Conservation (phyloP, 2,113 vertebrate species). For the Mus musculus region DNA sequence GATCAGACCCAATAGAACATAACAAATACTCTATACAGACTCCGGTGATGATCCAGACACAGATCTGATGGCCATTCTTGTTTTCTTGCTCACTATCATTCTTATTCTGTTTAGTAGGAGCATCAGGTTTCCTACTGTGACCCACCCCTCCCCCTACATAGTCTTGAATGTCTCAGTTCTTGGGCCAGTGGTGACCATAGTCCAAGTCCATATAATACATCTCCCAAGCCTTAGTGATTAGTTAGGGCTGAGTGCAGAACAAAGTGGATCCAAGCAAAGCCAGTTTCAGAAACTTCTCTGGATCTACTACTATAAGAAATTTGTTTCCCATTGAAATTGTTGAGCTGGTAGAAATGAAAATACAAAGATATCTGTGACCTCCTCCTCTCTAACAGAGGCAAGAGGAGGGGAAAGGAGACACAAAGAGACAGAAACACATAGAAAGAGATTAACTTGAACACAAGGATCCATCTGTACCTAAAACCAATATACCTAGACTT, state of each 20-base stretch:
- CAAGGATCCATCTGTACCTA: neutral
- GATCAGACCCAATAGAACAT: neutral
- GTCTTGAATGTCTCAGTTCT: neutral
- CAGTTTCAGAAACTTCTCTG: slow-evolving; percentile 21
- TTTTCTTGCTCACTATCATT: neutral
- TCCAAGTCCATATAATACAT: neutral
- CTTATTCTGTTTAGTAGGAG: neutral
- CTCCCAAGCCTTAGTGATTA: neutral
- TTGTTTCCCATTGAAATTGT: neutral
- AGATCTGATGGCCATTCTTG: neutral
- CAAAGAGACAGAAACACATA: neutral
- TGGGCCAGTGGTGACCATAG: neutral
- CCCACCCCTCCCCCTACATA: neutral
- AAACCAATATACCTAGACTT: neutral
- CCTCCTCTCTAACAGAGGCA: neutral
- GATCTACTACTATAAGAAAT: neutral
- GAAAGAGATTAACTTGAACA: neutral
- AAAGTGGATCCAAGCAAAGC: neutral
- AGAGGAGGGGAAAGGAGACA: neutral
- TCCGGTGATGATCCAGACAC: slow-evolving; percentile 6
- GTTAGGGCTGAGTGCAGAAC: neutral
- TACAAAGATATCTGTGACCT: neutral
- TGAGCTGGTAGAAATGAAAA: slow-evolving; percentile 30
- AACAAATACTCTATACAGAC: neutral
- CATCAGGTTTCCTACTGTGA: neutral